Percentiles rank a stretch among this genome's conserved stretches.
phyloP scores from a whole-genome alignment of 2,797 vertebrate species.

The Onychomys arenicola region DNA sequence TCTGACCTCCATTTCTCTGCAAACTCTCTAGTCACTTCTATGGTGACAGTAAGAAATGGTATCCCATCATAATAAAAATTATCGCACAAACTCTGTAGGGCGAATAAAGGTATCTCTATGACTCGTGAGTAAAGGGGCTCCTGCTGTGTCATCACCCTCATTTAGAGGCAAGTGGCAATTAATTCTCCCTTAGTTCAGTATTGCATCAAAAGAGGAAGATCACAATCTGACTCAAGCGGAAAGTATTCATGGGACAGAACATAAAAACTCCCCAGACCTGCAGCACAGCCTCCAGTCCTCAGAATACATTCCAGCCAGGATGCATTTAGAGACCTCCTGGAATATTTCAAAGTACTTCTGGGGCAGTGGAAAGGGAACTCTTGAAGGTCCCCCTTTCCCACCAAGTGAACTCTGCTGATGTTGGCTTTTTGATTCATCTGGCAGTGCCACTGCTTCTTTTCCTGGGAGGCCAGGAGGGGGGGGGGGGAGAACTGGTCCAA shows the following conservation, averaged over 20 bases:
- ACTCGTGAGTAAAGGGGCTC: neutral
- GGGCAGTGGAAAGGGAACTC: constrained; percentile 36
- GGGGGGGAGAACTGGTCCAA: neutral
- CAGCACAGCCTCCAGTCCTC: constrained; percentile 40
- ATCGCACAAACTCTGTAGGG: neutral
- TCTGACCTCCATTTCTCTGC: neutral
- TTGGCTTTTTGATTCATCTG: constrained; percentile 57
- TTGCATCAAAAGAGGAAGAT: constrained; percentile 51
- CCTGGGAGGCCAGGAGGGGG: neutral
- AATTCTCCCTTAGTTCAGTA: neutral
- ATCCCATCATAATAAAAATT: neutral
- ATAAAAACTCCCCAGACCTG: constrained; percentile 57
- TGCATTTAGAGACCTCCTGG: constrained; percentile 48
- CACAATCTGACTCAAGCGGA: constrained; percentile 66
- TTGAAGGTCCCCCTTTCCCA: constrained; percentile 63
- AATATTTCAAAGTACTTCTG: constrained; percentile 74
- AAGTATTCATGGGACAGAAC: constrained; percentile 71
- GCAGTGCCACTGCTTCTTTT: constrained; percentile 10
- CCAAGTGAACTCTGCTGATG: constrained; percentile 68
- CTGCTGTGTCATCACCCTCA: neutral
- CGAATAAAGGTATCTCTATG: neutral
- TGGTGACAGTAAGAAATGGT: neutral
- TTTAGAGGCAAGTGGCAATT: neutral
- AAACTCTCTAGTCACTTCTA: neutral
- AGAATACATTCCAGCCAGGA: constrained; percentile 69